Conservation (phyloP, 2,113 vertebrate species). For the Diadophis punctatus region DNA sequence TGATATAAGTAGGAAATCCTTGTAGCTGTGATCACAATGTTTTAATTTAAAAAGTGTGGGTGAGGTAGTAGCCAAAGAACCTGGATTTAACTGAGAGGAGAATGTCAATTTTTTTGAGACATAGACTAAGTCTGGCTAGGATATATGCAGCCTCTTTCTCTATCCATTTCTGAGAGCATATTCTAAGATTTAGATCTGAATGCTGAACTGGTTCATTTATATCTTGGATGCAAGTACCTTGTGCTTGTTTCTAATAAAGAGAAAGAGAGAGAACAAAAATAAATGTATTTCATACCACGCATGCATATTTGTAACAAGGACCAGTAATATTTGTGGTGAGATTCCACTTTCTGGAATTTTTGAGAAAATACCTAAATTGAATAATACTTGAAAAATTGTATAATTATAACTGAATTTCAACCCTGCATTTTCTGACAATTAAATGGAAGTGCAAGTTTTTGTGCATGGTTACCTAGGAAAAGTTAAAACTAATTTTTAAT, state of each 20-base stretch:
- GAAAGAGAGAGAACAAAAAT: not conserved
- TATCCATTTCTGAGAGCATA: not conserved
- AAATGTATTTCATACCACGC: not conserved
- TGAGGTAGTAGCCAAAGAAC: not conserved
- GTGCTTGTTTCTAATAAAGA: not conserved
- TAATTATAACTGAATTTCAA: not conserved
- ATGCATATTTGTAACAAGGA: not conserved
- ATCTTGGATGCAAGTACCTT: not conserved
- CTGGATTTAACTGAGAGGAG: not conserved
- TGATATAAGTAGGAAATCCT: not conserved
- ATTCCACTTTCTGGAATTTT: not conserved
- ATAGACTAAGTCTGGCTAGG: not conserved
- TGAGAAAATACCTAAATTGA: not conserved
- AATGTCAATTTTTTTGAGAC: not conserved
- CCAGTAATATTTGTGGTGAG: not conserved
- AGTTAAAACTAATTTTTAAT: not conserved
- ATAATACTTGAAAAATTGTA: conserved; percentile 15
- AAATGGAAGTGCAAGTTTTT: not conserved
- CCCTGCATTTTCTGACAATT: not conserved
- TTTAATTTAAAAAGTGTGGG: not conserved
- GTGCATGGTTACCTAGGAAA: not conserved
- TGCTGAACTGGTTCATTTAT: not conserved
- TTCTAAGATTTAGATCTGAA: not conserved
- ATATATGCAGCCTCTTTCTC: not conserved
- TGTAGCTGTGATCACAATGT: not conserved